phyloP scores from a whole-genome alignment of 2,797 vertebrate species.

The Nasua narica region DNA sequence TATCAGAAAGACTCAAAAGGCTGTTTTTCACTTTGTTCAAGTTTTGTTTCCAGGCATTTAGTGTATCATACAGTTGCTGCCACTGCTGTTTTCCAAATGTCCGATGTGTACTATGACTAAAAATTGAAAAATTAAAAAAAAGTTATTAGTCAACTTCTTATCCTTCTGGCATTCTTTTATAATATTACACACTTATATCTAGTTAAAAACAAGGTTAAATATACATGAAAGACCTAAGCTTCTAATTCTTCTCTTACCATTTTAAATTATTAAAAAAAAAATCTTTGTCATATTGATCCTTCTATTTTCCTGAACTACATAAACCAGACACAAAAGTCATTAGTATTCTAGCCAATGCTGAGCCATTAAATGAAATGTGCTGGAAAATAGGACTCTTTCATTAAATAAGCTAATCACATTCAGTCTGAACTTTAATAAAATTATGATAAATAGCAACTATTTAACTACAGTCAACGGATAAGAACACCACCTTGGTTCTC shows the following conservation, averaged over 20 bases:
- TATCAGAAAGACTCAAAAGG: constrained; percentile 95
- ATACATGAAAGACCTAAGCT: neutral
- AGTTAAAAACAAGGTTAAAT: constrained; percentile 53
- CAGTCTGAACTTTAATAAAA: constrained; percentile 89
- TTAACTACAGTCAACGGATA: constrained; percentile 84
- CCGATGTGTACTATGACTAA: constrained; percentile 97
- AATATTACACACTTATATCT: constrained; percentile 39
- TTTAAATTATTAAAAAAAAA: constrained; percentile 11
- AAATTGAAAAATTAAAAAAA: constrained; percentile 74
- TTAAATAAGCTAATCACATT: constrained; percentile 91
- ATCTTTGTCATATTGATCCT: constrained; percentile 47
- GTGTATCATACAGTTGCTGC: constrained; percentile 96
- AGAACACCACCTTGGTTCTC: constrained; percentile 81
- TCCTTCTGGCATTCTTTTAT: neutral
- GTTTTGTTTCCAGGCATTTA: constrained; percentile 98
- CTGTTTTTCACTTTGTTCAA: constrained; percentile 96
- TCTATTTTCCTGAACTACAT: constrained; percentile 77
- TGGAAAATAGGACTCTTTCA: constrained; percentile 91
- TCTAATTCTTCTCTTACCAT: neutral
- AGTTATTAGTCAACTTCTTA: constrained; percentile 63
- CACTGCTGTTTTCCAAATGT: constrained; percentile 99
- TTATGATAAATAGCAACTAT: constrained; percentile 89
- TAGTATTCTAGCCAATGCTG: constrained; percentile 87
- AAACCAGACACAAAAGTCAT: constrained; percentile 81
- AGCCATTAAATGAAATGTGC: constrained; percentile 92